phyloP scores from a whole-genome alignment of 2,113 vertebrate genomes.

The Spermophilus dauricus region DNA sequence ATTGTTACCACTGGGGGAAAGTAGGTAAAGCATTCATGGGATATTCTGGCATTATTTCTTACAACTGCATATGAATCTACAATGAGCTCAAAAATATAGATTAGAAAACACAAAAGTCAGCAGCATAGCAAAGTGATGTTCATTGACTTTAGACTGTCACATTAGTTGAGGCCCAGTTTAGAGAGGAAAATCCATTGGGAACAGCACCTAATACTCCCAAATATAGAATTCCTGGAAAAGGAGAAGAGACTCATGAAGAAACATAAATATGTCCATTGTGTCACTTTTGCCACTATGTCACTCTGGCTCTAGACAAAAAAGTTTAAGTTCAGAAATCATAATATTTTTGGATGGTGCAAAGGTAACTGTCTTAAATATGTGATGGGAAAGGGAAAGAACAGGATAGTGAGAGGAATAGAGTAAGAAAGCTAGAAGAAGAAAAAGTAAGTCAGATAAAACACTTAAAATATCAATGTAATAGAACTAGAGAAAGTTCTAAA shows the following conservation, averaged over 20 bases:
- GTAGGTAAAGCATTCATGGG: not conserved
- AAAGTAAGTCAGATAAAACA: not conserved
- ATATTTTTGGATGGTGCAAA: not conserved
- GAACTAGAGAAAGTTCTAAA: not conserved
- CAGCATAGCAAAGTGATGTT: not conserved
- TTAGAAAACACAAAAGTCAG: not conserved
- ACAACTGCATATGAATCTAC: not conserved
- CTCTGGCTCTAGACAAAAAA: not conserved
- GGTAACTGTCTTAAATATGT: not conserved
- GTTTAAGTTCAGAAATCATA: constrained; percentile 14
- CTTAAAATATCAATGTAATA: not conserved
- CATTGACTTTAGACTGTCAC: not conserved
- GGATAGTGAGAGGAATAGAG: not conserved
- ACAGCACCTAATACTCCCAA: not conserved
- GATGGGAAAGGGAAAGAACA: not conserved
- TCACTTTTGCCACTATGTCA: not conserved
- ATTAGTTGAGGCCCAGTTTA: not conserved
- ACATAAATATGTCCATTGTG: not conserved
- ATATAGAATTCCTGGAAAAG: not conserved
- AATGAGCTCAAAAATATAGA: not conserved
- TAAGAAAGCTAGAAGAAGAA: not conserved
- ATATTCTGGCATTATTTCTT: not conserved
- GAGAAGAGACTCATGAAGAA: not conserved
- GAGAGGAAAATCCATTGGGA: not conserved
- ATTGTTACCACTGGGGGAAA: not conserved